phyloP scores from a whole-genome alignment of 2,888 invertebrate genomes.

The Amphimallon solstitiale region DNA sequence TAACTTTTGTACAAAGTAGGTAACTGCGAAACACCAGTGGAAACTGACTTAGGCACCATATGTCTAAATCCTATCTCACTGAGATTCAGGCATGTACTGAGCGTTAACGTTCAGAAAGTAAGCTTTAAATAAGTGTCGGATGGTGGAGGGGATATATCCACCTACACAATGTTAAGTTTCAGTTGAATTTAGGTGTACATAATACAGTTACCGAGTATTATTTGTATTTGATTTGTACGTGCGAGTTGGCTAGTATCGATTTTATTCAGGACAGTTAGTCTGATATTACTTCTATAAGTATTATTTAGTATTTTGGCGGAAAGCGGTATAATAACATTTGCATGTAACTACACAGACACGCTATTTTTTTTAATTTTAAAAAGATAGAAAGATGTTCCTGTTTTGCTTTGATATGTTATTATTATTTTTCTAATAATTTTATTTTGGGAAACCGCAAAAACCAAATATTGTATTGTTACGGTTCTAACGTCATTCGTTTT shows the following conservation, averaged over 20 bases:
- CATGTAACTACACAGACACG: too few relatives aligned
- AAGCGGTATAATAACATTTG: too few relatives aligned
- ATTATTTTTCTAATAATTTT: too few relatives aligned
- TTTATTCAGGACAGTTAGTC: neutral
- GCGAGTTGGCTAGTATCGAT: neutral
- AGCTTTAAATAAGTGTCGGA: slow-evolving; percentile 34
- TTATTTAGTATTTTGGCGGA: too few relatives aligned
- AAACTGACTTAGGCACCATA: slow-evolving; percentile 35
- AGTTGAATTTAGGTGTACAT: neutral
- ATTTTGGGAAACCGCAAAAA: too few relatives aligned
- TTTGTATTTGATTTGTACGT: slow-evolving; percentile 4
- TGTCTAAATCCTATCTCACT: slow-evolving; percentile 38
- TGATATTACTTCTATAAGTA: too few relatives aligned
- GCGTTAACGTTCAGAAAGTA: neutral
- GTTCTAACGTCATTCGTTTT: too few relatives aligned
- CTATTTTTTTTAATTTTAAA: too few relatives aligned
- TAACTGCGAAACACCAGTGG: slow-evolving; percentile 34
- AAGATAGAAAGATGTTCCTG: too few relatives aligned
- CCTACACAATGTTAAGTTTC: slow-evolving; percentile 8
- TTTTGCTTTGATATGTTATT: too few relatives aligned
- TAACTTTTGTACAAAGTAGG: slow-evolving; percentile 11
- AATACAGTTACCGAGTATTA: neutral
- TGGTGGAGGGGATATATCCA: slow-evolving; percentile 24
- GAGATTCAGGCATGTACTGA: slow-evolving; percentile 34
- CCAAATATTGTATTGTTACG: too few relatives aligned